These are phyloP conservation scores for Catagonus wagneri DNA, from an alignment of 2,113 vertebrate genomes.

Conservation along the genomic window DNA sequence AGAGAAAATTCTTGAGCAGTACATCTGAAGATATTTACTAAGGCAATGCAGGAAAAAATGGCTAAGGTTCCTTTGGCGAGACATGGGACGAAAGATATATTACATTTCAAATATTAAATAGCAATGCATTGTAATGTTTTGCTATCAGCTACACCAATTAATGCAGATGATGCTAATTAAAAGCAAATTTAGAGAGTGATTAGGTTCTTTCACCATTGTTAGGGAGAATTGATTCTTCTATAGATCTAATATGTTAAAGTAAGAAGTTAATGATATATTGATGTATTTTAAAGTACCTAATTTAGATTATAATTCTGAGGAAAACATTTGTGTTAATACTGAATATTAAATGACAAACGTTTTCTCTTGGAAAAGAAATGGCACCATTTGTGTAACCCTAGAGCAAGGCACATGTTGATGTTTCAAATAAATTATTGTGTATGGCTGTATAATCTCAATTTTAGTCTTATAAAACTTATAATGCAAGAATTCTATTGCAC, in stretches of 20 bases:
- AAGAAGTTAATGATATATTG: constrained; percentile 82
- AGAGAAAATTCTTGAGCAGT: constrained; percentile 6
- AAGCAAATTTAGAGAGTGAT: constrained; percentile 83
- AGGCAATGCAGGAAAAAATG: neutral
- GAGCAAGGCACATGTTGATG: constrained; percentile 74
- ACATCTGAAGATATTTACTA: constrained; percentile 42
- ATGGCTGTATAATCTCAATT: constrained; percentile 74
- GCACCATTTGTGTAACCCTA: constrained; percentile 65
- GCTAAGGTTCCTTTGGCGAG: constrained; percentile 40
- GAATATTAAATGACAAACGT: constrained; percentile 76
- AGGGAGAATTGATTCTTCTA: constrained; percentile 82
- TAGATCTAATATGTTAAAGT: constrained; percentile 75
- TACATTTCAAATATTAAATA: constrained; percentile 75
- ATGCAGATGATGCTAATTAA: constrained; percentile 83
- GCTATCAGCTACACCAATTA: constrained; percentile 82
- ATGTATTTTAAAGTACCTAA: constrained; percentile 78
- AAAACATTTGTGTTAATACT: constrained; percentile 77
- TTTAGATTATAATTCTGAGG: constrained; percentile 82
- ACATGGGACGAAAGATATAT: constrained; percentile 64
- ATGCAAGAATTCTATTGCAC: constrained; percentile 69
- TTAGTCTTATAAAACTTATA: constrained; percentile 74
- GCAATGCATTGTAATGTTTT: constrained; percentile 76
- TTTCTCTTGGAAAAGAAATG: constrained; percentile 75
- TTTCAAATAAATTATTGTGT: constrained; percentile 81
- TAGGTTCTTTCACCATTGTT: constrained; percentile 80